Evolutionary conservation across 2,113 vertebrate species (phyloP), one percentile per base, ranked within the genome.

Genomic region (Megaceryle torquata): DNA sequence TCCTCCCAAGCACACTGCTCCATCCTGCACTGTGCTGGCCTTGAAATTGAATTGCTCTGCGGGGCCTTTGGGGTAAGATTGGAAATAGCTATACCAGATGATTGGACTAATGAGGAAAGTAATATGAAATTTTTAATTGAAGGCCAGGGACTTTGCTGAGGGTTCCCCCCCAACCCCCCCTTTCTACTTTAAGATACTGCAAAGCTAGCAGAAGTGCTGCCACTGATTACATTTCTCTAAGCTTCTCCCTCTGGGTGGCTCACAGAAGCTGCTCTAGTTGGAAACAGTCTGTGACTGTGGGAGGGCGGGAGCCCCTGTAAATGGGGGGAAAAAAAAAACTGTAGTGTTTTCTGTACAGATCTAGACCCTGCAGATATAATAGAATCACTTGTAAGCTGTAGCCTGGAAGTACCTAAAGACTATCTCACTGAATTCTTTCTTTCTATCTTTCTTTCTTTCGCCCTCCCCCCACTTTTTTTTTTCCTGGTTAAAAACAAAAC

Each of bases 81-180:
- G 50, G 44, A 95, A 95, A 95, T 35, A 74, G 46, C 72, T 81
- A 57, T 24, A 79, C 29, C 82, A 88, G 61, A 63, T 86, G 61
- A 95, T 79, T 82, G 70, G 53, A 84, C 93, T 93, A 94, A 93
- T 79, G 90, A 94, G 72, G 41, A 91, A 93, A 94, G 84, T 74
- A 87, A 87, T 87, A 91, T 53, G 67, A 94, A 72, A 70, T 72
- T 94, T 95, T 89, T 91, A 95, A 97, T 88, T 90, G 91, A 89
- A 77, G 76, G 31, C 39, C 48, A 61, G 90, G 90, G 90, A 95
- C 69, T 89, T 86, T 57, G 44, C 60, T 86, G 69, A 88, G 60
- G 24, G n/a, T 72, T 71, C 11, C 17, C 3, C 5, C 25, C n/a
- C 13, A 19, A 13, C 16, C 18, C 13, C 9, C 20, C 10, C 25